Base-by-base conservation (phyloP, 2,888 invertebrate genomes). In the Brachyptera risi region DNA sequence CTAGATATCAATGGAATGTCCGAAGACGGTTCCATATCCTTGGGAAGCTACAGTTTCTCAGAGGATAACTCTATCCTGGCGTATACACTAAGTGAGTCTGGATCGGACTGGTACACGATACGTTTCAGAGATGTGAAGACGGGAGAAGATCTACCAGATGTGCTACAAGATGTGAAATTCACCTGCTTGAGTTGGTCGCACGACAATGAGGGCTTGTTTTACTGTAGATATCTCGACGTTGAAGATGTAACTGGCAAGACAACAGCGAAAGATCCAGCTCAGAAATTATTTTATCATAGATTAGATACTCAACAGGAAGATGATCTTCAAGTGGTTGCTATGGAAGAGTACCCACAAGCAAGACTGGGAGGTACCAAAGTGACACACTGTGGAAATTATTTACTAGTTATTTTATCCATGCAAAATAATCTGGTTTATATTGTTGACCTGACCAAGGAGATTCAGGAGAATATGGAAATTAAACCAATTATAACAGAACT, bases 261-360 rank as follows among this genome's bases (percentile, higher is more conserved):
- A 1, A 68, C 67, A 1, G 69, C 73, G 23, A n/a, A n/a, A n/a
- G 76, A 76, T 62, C 67, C 76, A 21, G 72, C 78, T 76, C 97
- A 98, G 76, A 96, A 96, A 74, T 79, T 99, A 44, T 96, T 87
- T 75, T 99, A 93, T 77, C 99, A 99, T 75, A 78, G 82, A 59
- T 75, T 99, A 61, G 90, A 92, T 68, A 93, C 95, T 31, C 79
- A 86, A 11, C 96, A 96, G 73, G 78, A 83, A 0, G 85, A 93
- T 57, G 98, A 98, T 78, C 80, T 95, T 44, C 75, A 96, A 56
- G 89, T 88, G 11, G 90, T 89, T 0, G 93, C 96, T 73, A 94
- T 95, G 77, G 89, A 89, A 0, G 90, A 96, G 47, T 87, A 96
- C 71, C 96, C 96, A 2, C 74, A 77, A 61, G 92, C 92, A 87